These are phyloP conservation scores for Camponotus fellah DNA, from an alignment of 2,888 invertebrate genomes.

Conservation along the genomic window DNA sequence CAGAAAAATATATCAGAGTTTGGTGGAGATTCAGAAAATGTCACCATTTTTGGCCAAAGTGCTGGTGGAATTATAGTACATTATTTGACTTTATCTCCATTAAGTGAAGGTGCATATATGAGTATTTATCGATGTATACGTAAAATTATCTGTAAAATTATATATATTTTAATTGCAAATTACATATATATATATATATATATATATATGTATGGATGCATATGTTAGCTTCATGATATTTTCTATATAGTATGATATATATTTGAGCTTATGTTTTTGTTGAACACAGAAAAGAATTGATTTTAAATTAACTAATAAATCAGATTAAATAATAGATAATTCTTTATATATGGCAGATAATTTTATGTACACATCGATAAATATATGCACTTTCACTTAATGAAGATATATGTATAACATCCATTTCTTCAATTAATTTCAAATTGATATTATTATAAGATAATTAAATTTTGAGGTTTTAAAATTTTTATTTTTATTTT, in stretches of 20 bases:
- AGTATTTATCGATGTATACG: background rate
- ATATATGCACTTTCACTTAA: conserved; percentile 63
- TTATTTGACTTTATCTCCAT: conserved; percentile 72
- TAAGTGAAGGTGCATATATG: conserved; percentile 61
- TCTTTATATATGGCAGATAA: no score
- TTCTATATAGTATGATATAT: no score
- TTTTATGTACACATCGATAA: background rate
- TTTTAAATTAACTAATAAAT: background rate
- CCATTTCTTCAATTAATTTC: no score
- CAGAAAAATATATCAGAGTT: no score
- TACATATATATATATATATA: background rate
- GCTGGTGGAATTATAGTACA: conserved; percentile 74
- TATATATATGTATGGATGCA: no score
- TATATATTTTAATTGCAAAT: no score
- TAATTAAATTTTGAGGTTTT: background rate
- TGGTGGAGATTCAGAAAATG: conserved; percentile 74
- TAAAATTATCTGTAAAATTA: background rate
- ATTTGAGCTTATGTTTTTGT: background rate
- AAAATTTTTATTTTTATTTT: background rate
- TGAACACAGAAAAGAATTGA: background rate
- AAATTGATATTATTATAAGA: background rate
- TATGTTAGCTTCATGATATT: no score
- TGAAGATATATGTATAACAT: no score
- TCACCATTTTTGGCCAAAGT: conserved; percentile 79
- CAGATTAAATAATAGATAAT: background rate